Evolutionary conservation across 2,888 invertebrate species (phyloP), one percentile per base, ranked within the genome.

Genomic region (Ptychoptera albimana): DNA sequence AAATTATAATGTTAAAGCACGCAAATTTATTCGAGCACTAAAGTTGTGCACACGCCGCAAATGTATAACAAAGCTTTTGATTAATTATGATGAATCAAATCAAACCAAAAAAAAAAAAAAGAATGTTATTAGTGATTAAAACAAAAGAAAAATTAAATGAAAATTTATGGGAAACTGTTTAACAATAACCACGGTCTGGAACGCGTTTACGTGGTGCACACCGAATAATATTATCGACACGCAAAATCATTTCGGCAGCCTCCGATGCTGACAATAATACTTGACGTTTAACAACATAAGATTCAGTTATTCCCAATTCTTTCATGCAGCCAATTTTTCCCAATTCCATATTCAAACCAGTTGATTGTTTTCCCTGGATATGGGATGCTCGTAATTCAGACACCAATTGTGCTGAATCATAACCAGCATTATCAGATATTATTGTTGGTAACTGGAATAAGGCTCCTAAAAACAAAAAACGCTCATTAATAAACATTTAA

Each of bases 351-450:
- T 97, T 91, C 80, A 63, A 52, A n/a, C 64, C 66, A 8, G 73
- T 73, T 2, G 82, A 80, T 51, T 61, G 64, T 48, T 83, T 76
- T 42, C 87, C 88, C 54, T 81, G 77, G 35, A 85, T 82, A 64
- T 99, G 97, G 8, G 79, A 76, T 8, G 98, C 96, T 50, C 93
- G 71, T 48, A 99, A 72, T 54, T 91, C 79, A n/a, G 92, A 82
- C 45, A 98, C 73, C 49, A 96, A 73, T 56, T 96, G 91, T 1
- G 96, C 89, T 38, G 94, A 93, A 70, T 99, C 98, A 62, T 87
- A 94, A 47, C 98, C 98, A 46, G 91, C 98, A 68, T 99, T 99
- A 66, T 99, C 98, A 34, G 96, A 93, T 50, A 99, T 96, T 45
- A 88, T 87, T 15, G 87, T 88, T 1, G 98, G 98, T 53, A 99